A percentile compares a stretch with the other conserved stretches of the same genome.
These are phyloP conservation scores for Cerastis leucographa DNA, from an alignment of 2,888 invertebrate genomes.

Conservation along the genomic window DNA sequence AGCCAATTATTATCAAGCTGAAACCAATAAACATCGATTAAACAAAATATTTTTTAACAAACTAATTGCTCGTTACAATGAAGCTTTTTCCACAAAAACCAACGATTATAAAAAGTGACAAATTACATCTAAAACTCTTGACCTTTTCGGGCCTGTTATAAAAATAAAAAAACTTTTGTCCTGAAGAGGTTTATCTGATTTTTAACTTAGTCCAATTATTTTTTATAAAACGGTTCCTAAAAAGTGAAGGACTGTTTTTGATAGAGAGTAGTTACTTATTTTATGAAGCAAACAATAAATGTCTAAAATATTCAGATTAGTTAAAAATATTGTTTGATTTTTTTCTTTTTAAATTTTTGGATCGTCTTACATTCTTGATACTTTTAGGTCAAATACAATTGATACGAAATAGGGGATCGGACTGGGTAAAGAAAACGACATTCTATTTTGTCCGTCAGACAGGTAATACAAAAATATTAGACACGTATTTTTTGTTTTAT, in stretches of 20 bases:
- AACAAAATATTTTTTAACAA: slow-evolving; percentile 15
- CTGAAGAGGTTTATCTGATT: slow-evolving; percentile 23
- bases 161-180: slow-evolving; percentile 22
- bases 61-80: slow-evolving; percentile 33
- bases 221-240: slow-evolving; percentile 13
- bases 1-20: not conserved
- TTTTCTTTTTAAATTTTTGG: no score
- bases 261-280: not conserved
- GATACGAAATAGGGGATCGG: no score
- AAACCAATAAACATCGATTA: slow-evolving; percentile 18
- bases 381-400: not conserved
- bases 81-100: slow-evolving; percentile 10
- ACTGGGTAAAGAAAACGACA: no score
- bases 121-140: slow-evolving; percentile 39
- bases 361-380: slow-evolving; percentile 1
- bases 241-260: slow-evolving; percentile 9
- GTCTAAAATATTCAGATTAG: not conserved
- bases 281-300: not conserved
- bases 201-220: slow-evolving; percentile 24
- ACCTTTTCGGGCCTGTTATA: slow-evolving; percentile 23
- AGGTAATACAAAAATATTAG: no score
- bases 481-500: no score
- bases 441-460: no score
- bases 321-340: not conserved
- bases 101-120: slow-evolving; percentile 44